Base-by-base conservation (phyloP, 92 coral and sea anemone species). In the Actinostola sp. region DNA sequence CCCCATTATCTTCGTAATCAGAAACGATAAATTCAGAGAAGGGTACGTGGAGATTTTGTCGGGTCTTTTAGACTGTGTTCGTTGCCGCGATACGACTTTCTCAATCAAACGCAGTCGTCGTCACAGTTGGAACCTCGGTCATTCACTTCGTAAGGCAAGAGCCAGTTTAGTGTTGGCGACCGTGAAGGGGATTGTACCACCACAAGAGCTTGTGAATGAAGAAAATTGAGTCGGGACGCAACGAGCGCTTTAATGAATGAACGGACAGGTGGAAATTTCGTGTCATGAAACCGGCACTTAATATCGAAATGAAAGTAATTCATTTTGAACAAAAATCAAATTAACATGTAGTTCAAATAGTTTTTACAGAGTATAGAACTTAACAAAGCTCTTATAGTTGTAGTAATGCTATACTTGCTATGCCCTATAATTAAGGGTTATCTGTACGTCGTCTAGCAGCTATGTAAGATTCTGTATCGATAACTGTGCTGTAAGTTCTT, bases 11-110 rank as follows among this genome's bases (percentile, higher is more conserved):
- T 90, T 87, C 51, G 84, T 84, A 28, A 87, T 90, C 60, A 74
- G 97, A 62, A 90, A 90, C 51, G 89, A 90, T 73, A 85, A 89
- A 61, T 90, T 90, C 80, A 80, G 97, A 41, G 97, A 90, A 30
- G 97, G 97, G 1, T 90, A 90, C 41, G 67, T 77, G 14, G 97
- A 87, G 48, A 87, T 90, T 67, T 60, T 90, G 57, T 56, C 81
- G 16, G 68, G 71, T 21, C 19, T 90, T 21, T 76, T 86, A 88
- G 82, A 75, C 60, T 63, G 80, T 20, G 3, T 87, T n/a, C 81
- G 61, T 17, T 90, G 97, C 65, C 62, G 65, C 33, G 68, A 23
- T 1, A 35, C 35, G 2, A 15, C 7, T 29, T 38, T 51, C 11
- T 57, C 61, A 31, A n/a, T n/a, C n/a, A 63, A 71, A 39, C 82